Evolutionary conservation across 2,113 vertebrate species (phyloP), one percentile per base, ranked within the genome.

Genomic region (Addax nasomaculatus): DNA sequence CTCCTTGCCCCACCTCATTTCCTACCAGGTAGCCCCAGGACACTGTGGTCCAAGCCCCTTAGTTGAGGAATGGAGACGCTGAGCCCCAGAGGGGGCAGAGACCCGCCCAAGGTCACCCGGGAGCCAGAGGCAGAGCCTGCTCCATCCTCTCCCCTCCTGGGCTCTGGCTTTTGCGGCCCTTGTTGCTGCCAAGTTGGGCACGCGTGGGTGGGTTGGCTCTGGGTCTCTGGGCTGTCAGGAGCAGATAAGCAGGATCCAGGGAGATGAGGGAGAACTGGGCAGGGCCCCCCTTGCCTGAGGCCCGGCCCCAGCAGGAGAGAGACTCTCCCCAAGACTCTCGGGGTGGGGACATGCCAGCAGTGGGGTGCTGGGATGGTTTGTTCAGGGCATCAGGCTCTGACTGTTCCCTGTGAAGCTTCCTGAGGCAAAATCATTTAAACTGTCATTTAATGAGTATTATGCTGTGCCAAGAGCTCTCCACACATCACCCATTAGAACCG

Each of bases 121-220:
- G 51, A 73, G 43, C 62, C 90, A 76, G 81, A 90, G 91, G 45
- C 64, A 76, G 58, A 93, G 76, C 43, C 83, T 14, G 85, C 78
- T 39, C 81, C 6, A 1, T 67, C 10, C 10, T 4, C 49, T 95
- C 21, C 39, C 73, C 30, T 19, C 70, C 78, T 95, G 91, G 89
- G 49, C 15, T 93, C 86, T 94, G 95, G 83, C 87, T 96, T 70
- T 11, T 23, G 17, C 19, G 53, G 78, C n/a, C 55, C 47, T 62
- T 53, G 80, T 64, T 80, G 94, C 92, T 95, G 96, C 92, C 92
- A 96, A 87, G 80, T 93, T 97, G 93, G 88, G 89, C n/a, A 86
- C 53, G 90, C 58, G 6, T 84, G 49, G 79, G 21, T 7, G 62
- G 29, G 33, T 43, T 95, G 97, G 97, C 89, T 2, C 53, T 60